Evolutionary conservation across 1,140 invertebrate species (phyloP).

Genomic region (Rhizoglyphus robini): DNA sequence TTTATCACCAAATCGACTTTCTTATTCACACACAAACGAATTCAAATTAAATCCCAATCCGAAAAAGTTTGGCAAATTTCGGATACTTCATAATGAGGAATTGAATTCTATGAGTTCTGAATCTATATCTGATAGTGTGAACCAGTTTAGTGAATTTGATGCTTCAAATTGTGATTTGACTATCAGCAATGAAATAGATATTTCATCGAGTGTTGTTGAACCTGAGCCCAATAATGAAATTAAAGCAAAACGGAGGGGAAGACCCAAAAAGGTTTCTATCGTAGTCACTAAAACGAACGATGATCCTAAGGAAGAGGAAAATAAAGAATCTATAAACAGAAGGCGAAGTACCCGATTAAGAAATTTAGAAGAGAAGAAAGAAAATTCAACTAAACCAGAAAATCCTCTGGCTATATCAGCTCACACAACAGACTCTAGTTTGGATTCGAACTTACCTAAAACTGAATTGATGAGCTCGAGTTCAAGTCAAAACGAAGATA

Average conservation of each 20-base stretch:
- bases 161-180: not conserved
- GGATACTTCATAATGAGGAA: not conserved
- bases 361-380: not conserved
- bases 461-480: too few species aligned
- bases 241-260: not conserved
- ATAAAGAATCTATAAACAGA: not conserved
- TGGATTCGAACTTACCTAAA: too few species aligned
- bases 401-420: not conserved
- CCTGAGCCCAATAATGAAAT: not conserved
- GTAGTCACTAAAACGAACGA: not conserved
- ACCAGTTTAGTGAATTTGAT: not conserved
- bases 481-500: too few species aligned
- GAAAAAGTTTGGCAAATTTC: not conserved
- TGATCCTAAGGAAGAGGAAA: too few species aligned
- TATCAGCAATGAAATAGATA: too few species aligned
- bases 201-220: not conserved
- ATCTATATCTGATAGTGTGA: not conserved
- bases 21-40: too few species aligned
- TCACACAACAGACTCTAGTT: not conserved
- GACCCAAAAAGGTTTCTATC: not conserved
- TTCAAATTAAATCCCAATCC: not conserved
- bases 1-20: too few species aligned
- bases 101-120: not conserved
- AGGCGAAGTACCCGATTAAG: conserved; percentile 7
- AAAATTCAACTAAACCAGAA: not conserved